Percentiles rank a stretch among this genome's conserved stretches.
phyloP scores from a whole-genome alignment of 2,888 invertebrate species.

The Lasioglossum zephyrum region DNA sequence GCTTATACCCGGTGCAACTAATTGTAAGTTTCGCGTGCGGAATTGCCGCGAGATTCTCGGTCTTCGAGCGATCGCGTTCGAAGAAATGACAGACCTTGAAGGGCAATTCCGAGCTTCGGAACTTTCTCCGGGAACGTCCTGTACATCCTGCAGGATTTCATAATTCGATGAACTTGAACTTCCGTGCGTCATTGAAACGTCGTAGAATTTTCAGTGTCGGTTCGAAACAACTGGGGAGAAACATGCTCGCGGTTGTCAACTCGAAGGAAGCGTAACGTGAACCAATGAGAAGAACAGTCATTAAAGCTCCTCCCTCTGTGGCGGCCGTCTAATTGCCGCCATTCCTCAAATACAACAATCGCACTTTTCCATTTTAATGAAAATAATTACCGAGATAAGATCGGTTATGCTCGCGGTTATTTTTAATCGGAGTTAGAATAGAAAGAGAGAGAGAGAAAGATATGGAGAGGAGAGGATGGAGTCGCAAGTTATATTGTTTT shows the following conservation, averaged over 20 bases:
- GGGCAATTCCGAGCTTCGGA: not conserved
- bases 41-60: not conserved
- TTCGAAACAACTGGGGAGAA: not conserved
- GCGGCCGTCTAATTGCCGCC: constrained; percentile 23
- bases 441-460: not conserved
- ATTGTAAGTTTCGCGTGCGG: constrained; percentile 30
- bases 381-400: constrained; percentile 44
- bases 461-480: not conserved
- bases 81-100: not conserved
- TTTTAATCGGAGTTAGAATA: constrained; percentile 23
- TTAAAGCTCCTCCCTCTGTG: constrained; percentile 11
- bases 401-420: constrained; percentile 27
- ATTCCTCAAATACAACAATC: constrained; percentile 26
- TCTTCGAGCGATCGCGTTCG: not conserved
- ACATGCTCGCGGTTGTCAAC: not conserved
- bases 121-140: not conserved
- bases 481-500: constrained; percentile 38
- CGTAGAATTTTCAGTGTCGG: not conserved
- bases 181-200: not conserved
- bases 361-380: constrained; percentile 51
- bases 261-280: not conserved
- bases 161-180: not conserved
- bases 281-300: constrained; percentile 16
- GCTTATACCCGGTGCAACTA: not conserved
- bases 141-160: not conserved